phyloP scores from a whole-genome alignment of 2,113 vertebrate species.

The Gulo gulo region DNA sequence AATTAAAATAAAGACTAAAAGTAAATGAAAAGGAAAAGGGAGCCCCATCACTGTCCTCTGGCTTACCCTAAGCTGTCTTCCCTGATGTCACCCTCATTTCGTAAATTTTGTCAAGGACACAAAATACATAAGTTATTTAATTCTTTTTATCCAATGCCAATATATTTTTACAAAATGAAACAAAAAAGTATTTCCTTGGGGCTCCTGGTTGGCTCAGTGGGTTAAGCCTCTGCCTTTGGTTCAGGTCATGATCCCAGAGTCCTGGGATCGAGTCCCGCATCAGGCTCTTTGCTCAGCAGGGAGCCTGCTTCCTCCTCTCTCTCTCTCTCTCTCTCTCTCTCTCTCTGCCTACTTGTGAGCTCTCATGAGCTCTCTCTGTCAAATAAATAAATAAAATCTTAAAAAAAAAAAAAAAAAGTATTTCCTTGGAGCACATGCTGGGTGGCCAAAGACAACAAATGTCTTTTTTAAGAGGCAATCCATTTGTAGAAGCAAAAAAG shows the following conservation, averaged over 20 bases:
- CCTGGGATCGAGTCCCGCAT: too few species aligned
- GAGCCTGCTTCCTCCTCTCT: too few species aligned
- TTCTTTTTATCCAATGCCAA: constrained; percentile 27
- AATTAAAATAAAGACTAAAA: neutral
- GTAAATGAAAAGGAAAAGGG: neutral
- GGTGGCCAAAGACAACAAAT: neutral
- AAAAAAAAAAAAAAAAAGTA: neutral
- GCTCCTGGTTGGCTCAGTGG: neutral
- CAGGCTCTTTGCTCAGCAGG: too few species aligned
- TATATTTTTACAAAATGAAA: constrained; percentile 44
- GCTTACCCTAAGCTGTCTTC: neutral
- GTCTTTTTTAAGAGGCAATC: neutral
- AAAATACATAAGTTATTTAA: neutral
- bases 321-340: too few species aligned
- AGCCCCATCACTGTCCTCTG: neutral
- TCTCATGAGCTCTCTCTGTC: too few species aligned
- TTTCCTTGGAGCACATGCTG: neutral
- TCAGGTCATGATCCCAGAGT: too few species aligned
- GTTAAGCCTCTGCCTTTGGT: too few species aligned
- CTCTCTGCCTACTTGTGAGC: too few species aligned
- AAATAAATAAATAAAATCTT: too few species aligned
- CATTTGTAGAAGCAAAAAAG: neutral
- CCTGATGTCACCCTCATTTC: neutral
- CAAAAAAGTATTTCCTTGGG: neutral
- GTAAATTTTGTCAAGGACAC: neutral